phyloP scores from a whole-genome alignment of 2,888 invertebrate genomes.

The Teinopalpus imperialis region DNA sequence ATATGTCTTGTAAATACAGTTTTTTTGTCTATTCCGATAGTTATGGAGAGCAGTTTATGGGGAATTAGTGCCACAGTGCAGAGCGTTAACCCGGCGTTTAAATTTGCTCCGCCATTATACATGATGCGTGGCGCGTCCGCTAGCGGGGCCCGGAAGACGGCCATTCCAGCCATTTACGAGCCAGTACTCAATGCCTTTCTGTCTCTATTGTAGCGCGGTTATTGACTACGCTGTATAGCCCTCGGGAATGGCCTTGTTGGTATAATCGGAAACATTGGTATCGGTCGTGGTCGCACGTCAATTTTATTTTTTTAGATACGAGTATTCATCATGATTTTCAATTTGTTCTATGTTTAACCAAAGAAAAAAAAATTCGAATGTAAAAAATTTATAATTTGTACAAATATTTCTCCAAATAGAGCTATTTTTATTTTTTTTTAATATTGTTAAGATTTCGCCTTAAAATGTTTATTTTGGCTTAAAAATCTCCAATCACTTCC shows the following conservation, averaged over 20 bases:
- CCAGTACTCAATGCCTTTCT: conserved; percentile 37
- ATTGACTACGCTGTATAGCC: conserved; percentile 39
- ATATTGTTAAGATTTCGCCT: no score
- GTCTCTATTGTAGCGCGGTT: conserved; percentile 48
- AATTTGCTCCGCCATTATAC: conserved; percentile 25
- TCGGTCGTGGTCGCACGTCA: conserved; percentile 11
- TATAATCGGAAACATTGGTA: conserved; percentile 7
- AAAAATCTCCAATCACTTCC: no score
- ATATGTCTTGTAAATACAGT: no score
- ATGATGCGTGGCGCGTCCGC: conserved; percentile 24
- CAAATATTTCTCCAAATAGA: no score
- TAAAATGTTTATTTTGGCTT: no score
- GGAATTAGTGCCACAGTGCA: conserved; percentile 10
- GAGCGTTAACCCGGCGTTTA: conserved; percentile 24
- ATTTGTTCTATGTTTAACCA: no score
- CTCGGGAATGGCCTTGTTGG: conserved; percentile 32
- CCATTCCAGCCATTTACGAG: conserved; percentile 58
- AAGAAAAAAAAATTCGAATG: no score
- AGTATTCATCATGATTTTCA: no score
- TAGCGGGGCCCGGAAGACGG: conserved; percentile 47
- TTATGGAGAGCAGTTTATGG: conserved; percentile 3
- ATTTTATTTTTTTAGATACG: no score
- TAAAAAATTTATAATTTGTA: no score
- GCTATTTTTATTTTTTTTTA: no score
- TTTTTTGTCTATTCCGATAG: no score